Conservation (phyloP, 1,140 invertebrate genomes). For the Leptopilina boulardi region DNA sequence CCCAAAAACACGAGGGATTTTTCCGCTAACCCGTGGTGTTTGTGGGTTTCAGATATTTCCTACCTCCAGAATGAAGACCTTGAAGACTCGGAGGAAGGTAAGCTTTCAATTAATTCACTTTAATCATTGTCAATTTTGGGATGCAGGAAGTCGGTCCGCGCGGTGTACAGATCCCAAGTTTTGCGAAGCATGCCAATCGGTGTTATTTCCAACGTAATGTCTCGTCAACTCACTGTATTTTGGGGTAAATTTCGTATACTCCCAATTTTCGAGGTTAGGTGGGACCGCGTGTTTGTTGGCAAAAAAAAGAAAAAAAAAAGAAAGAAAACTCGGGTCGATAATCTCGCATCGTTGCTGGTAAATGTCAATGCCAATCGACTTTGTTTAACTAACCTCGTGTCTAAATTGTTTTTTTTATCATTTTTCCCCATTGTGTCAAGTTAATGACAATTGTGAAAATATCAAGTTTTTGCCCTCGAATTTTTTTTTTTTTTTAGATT, state of each 20-base stretch:
- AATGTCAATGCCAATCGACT: conserved; percentile 45
- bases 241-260: conserved; percentile 36
- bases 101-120: conserved; percentile 55
- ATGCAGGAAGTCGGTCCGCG: conserved; percentile 47
- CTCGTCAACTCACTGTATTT: conserved; percentile 23
- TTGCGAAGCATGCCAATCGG: conserved; percentile 46
- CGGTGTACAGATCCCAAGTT: conserved; percentile 43
- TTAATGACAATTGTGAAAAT: too few species aligned
- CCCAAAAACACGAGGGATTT: conserved; percentile 68
- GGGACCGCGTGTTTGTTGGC: conserved; percentile 28
- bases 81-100: conserved; percentile 67
- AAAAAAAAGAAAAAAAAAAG: too few species aligned
- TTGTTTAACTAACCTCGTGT: conserved; percentile 35
- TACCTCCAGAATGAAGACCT: conserved; percentile 68
- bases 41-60: conserved; percentile 75
- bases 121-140: conserved; percentile 39
- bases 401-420: conserved; percentile 31
- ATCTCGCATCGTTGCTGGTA: conserved; percentile 25
- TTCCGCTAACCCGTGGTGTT: conserved; percentile 70
- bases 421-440: neutral
- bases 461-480: too few species aligned
- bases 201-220: conserved; percentile 40
- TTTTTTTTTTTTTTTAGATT: too few species aligned
- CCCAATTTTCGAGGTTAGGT: conserved; percentile 53
- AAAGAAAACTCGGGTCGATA: neutral